These are phyloP conservation scores for Epinephelus lanceolatus DNA, from an alignment of 2,113 vertebrate genomes.

Conservation along the genomic window DNA sequence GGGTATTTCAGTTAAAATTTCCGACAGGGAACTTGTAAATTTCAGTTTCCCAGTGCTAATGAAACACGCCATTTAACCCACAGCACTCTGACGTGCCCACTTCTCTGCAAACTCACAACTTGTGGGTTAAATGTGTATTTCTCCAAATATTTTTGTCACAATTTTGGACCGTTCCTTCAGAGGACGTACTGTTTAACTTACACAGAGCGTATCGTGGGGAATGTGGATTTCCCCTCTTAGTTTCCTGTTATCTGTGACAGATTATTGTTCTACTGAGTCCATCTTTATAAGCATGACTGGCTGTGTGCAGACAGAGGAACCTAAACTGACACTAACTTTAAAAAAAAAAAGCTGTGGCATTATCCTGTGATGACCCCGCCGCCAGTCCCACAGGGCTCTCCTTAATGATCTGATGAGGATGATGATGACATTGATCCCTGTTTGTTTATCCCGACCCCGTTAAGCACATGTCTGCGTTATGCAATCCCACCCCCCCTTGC, in stretches of 20 bases:
- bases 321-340: neutral
- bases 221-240: neutral
- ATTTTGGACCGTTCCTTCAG: neutral
- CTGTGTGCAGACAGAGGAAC: neutral
- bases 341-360: neutral
- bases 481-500: constrained; percentile 51
- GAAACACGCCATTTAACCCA: no score
- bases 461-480: constrained; percentile 73
- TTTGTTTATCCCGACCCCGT: constrained; percentile 64
- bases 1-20: no score
- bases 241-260: neutral
- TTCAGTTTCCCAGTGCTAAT: no score
- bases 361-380: constrained; percentile 43
- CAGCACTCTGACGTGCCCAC: no score
- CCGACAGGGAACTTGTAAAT: no score
- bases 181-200: neutral
- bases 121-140: no score
- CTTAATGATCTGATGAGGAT: constrained; percentile 53
- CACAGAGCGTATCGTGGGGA: neutral
- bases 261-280: neutral
- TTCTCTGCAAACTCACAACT: no score
- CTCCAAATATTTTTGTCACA: no score
- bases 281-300: neutral
- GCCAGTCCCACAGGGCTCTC: constrained; percentile 23
- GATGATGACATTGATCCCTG: constrained; percentile 62